phyloP scores from a whole-genome alignment of 2,888 invertebrate genomes.

The Dendrolimus houi region DNA sequence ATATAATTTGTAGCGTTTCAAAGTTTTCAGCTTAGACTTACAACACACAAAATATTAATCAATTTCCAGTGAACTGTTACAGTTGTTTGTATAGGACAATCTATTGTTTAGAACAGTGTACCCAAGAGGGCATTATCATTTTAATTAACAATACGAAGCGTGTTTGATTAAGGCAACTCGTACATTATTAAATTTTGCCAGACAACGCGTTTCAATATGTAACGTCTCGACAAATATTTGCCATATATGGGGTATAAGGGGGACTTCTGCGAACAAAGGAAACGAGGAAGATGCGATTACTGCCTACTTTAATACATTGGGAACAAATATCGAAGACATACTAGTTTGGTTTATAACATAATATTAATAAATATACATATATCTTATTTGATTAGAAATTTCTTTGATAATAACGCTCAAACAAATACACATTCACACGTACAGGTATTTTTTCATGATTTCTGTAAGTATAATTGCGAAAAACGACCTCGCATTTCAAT shows the following conservation, averaged over 20 bases:
- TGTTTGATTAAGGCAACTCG: conserved; percentile 27
- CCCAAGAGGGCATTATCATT: conserved; percentile 13
- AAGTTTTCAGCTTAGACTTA: background rate
- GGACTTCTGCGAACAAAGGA: conserved; percentile 31
- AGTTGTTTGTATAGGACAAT: background rate
- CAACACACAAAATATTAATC: background rate
- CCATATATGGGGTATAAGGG: conserved; percentile 19
- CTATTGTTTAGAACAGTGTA: conserved; percentile 8
- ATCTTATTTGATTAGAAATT: too few relatives aligned
- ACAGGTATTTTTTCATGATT: too few relatives aligned
- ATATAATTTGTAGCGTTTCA: too few relatives aligned
- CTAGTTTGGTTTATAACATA: conserved; percentile 5
- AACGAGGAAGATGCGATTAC: conserved; percentile 32
- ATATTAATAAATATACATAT: too few relatives aligned
- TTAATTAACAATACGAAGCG: conserved; percentile 23
- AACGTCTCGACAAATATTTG: conserved; percentile 40
- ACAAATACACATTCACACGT: too few relatives aligned
- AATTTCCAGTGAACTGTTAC: background rate
- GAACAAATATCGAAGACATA: conserved; percentile 19
- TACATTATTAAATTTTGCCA: conserved; percentile 34
- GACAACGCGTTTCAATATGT: conserved; percentile 33
- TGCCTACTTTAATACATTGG: conserved; percentile 26
- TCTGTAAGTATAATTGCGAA: too few relatives aligned
- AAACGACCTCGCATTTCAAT: too few relatives aligned
- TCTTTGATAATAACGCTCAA: too few relatives aligned